phyloP scores from a whole-genome alignment of 2,888 invertebrate genomes.

The Sclerodermus sp. region DNA sequence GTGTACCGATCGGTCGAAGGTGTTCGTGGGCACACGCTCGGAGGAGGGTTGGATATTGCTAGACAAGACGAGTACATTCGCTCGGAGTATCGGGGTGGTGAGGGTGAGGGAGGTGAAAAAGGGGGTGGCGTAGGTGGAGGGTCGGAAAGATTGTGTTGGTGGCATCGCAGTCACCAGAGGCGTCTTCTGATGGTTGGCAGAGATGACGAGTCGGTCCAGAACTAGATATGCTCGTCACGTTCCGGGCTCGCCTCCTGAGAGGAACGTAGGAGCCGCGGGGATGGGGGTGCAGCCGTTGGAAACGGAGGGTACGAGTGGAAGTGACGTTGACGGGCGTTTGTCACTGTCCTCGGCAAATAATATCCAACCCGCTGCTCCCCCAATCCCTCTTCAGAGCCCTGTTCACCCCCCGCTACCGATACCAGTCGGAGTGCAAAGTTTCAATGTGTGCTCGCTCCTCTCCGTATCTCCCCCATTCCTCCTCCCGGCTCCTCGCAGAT shows the following conservation, averaged over 20 bases:
- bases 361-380: conserved; percentile 34
- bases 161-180: conserved; percentile 34
- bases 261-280: conserved; percentile 20
- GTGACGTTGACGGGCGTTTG: conserved; percentile 56
- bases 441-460: too few relatives aligned
- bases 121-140: too few relatives aligned
- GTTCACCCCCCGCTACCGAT: not conserved
- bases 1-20: too few relatives aligned
- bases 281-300: conserved; percentile 13
- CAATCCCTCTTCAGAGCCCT: conserved; percentile 2
- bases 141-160: too few relatives aligned
- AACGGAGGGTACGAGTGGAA: conserved; percentile 44
- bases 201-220: conserved; percentile 51
- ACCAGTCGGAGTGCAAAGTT: not conserved
- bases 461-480: too few relatives aligned
- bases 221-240: conserved; percentile 56
- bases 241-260: conserved; percentile 43
- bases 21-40: too few relatives aligned
- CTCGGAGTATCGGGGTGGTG: too few relatives aligned
- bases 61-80: too few relatives aligned
- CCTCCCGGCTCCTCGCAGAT: too few relatives aligned
- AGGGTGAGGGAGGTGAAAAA: too few relatives aligned
- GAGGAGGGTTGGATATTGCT: too few relatives aligned
- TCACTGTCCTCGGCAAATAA: conserved; percentile 56
- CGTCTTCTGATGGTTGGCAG: conserved; percentile 42